These are phyloP conservation scores for Zosterops hypoxanthus DNA, from an alignment of 2,113 vertebrate species.

Conservation along the genomic window DNA sequence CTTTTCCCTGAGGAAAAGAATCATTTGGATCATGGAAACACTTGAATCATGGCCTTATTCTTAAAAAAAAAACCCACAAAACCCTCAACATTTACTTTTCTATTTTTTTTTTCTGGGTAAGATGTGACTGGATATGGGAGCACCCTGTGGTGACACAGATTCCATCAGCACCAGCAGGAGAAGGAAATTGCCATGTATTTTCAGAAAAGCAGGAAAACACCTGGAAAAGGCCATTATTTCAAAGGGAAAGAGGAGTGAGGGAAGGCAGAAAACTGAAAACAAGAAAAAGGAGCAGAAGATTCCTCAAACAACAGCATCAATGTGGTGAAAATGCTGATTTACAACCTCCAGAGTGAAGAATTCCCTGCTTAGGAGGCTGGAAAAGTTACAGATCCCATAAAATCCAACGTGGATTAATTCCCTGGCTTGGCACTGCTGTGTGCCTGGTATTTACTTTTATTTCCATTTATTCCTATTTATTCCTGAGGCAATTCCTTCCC, in stretches of 20 bases:
- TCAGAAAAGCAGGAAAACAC: not conserved
- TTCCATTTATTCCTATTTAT: not conserved
- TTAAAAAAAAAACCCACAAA: not conserved
- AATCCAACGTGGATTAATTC: fast-evolving
- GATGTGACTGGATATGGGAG: not conserved
- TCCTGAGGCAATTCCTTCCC: not conserved
- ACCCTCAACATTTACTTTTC: not conserved
- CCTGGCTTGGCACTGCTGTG: not conserved
- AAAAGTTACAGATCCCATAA: fast-evolving
- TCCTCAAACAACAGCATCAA: not conserved
- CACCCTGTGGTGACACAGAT: not conserved
- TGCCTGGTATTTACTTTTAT: not conserved
- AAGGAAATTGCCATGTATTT: not conserved
- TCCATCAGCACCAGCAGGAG: not conserved
- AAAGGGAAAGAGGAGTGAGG: not conserved
- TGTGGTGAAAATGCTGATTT: not conserved
- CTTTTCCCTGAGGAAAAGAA: not conserved
- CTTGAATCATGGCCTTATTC: not conserved
- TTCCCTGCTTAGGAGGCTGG: not conserved
- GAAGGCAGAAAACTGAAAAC: not conserved
- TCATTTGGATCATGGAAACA: not conserved
- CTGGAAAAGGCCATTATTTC: not conserved
- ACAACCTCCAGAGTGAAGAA: not conserved
- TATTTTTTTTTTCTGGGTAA: not conserved
- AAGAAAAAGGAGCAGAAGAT: not conserved